Base-by-base conservation (phyloP, 2,888 invertebrate species). In the Alviniconcha strummeri region DNA sequence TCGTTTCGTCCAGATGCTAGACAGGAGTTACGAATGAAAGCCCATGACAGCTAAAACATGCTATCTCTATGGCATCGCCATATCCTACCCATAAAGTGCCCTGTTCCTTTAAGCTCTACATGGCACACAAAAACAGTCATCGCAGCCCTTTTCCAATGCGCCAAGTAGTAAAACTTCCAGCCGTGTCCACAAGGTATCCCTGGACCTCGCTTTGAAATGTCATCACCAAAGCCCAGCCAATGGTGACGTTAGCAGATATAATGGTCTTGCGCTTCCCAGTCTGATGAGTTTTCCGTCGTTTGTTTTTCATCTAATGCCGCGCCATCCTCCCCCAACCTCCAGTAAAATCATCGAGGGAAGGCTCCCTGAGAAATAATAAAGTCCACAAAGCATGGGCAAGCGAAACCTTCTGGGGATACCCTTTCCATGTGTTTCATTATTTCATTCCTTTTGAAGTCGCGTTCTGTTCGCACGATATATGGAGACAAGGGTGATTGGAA, bases 241-340 rank as follows among this genome's bases (percentile, higher is more conserved):
- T 71, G 71, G 19, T 17, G 71, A 71, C 71, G 71, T 17, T 19
- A 19, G 76, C 56, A 11, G n/a, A 77, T 13, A 15, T 60, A 67
- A 79, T 67, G 67, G 67, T 15, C 64, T 9, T 19, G 79, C 52
- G 13, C n/a, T 67, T 67, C 79, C 67, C 17, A 5, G 52, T 52
- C 67, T 79, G 54, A 79, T 60, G 79, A 64, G 57, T 79, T 64
- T 54, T 54, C 67, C 52, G 57, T 54, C 64, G 79, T 67, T 79
- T 79, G 79, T 79, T 79, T 79, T 79, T 79, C 79, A 79, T 79
- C 77, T 77, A 56, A 56, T 19, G 57, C 56, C 55, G 55, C 72
- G n/a, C 8, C 36, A 72, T 13, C 52, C 19, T 19, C 71, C 19
- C 17, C 71, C n/a, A 72, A 72, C 72, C 71, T 71, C 9, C 36